Evolutionary conservation across 2,797 vertebrate species (phyloP).

Genomic region (Petrocephalus sullivani): DNA sequence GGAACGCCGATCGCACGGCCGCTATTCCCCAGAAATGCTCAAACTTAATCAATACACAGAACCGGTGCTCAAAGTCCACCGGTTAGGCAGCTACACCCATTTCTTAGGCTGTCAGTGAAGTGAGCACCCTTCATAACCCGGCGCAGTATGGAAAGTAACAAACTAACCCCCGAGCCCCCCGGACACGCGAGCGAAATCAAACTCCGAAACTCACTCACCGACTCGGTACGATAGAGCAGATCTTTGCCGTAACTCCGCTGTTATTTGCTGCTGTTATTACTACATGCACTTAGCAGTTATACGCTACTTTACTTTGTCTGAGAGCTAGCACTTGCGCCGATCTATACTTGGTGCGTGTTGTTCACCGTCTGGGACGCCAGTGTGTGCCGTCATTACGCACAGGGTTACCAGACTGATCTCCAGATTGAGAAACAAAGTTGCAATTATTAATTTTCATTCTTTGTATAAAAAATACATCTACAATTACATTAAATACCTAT

Average conservation of each 20-base stretch:
- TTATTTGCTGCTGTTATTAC: not conserved
- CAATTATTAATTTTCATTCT: not conserved
- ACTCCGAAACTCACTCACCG: slow-evolving; percentile 12
- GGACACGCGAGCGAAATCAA: not conserved
- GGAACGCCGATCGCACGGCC: not conserved
- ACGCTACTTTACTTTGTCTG: not conserved
- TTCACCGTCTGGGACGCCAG: slow-evolving; percentile 15
- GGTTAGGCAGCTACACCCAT: not conserved
- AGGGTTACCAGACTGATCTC: slow-evolving; percentile 14
- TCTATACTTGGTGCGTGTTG: slow-evolving; percentile 5
- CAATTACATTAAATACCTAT: not conserved
- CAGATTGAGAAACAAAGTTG: not conserved
- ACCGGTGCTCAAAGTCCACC: not conserved
- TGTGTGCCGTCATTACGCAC: slow-evolving; percentile 23
- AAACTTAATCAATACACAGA: not conserved
- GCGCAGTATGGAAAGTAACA: not conserved
- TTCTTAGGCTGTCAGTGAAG: not conserved
- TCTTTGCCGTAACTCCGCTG: not conserved
- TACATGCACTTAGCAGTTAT: not conserved
- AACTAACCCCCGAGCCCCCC: not conserved
- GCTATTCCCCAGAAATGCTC: not conserved
- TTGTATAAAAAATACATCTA: not conserved
- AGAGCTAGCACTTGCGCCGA: not conserved
- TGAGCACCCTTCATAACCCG: not conserved
- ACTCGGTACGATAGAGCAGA: not conserved